Evolutionary conservation across 2,797 vertebrate species (phyloP).

Genomic region (Acrossocheilus wenchowensis): DNA sequence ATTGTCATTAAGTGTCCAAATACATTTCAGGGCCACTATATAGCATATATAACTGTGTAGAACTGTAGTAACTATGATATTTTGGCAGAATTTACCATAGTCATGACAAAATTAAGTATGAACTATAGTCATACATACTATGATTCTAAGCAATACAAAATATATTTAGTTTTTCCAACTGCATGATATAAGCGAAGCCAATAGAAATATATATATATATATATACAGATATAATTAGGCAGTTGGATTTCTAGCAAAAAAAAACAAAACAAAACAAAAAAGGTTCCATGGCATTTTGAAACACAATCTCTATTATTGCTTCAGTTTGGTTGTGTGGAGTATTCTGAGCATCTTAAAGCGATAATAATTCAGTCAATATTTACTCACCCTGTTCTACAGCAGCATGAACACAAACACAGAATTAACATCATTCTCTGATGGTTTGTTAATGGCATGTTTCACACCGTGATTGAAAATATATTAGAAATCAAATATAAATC

Average conservation of each 20-base stretch:
- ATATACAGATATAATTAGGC: background rate
- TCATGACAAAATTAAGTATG: slow-evolving; percentile 30
- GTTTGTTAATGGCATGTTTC: background rate
- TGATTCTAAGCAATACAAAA: slow-evolving; percentile 23
- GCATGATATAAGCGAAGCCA: slow-evolving; percentile 64
- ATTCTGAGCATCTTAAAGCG: slow-evolving; percentile 14
- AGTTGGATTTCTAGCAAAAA: slow-evolving; percentile 57
- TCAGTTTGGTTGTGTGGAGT: slow-evolving; percentile 11
- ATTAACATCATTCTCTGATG: background rate
- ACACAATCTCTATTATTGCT: slow-evolving; percentile 38
- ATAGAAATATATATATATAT: background rate
- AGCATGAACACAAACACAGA: background rate
- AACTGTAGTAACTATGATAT: slow-evolving; percentile 26
- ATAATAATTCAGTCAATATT: slow-evolving; percentile 4
- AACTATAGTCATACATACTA: slow-evolving; percentile 12
- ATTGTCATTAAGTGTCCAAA: background rate
- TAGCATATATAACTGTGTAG: background rate
- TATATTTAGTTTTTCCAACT: slow-evolving; percentile 65
- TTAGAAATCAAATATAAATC: background rate
- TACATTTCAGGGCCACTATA: background rate
- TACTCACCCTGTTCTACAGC: slow-evolving; percentile 66
- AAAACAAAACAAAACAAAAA: slow-evolving; percentile 73
- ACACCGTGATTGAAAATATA: background rate
- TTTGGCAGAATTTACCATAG: slow-evolving; percentile 30
- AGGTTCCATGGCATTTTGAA: slow-evolving; percentile 81